Percentiles rank a stretch among this genome's conserved stretches.
phyloP scores from a whole-genome alignment of 2,113 vertebrate genomes.

The Crotalus viridis region DNA sequence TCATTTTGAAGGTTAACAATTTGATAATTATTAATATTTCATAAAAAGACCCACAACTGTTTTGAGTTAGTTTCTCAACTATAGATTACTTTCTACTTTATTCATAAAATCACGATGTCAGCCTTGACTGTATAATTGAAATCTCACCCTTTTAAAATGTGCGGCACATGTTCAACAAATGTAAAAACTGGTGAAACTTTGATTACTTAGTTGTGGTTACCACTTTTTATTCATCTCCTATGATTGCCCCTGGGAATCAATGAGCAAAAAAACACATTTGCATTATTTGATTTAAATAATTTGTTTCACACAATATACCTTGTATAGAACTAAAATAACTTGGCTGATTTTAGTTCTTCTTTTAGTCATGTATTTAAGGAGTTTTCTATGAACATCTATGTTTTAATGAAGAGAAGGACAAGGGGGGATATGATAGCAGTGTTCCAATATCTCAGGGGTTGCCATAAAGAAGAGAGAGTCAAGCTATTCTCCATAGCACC shows the following conservation, averaged over 20 bases:
- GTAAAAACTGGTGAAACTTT: not conserved
- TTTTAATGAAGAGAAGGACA: no score
- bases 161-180: not conserved
- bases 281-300: not conserved
- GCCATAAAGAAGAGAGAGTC: no score
- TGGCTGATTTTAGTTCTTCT: not conserved
- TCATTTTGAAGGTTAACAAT: no score
- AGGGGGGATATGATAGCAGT: no score
- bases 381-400: not conserved
- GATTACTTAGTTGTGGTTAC: not conserved
- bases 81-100: not conserved
- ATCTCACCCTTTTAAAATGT: not conserved
- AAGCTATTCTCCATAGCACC: no score
- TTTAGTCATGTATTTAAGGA: not conserved
- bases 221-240: not conserved
- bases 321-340: not conserved
- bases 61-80: not conserved
- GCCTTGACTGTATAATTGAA: not conserved
- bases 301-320: not conserved
- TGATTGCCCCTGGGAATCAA: not conserved
- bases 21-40: not conserved
- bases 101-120: not conserved
- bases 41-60: not conserved
- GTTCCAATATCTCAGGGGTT: no score
- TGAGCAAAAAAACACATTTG: not conserved